Conservation (phyloP, 2,888 invertebrate species). For the Melieria picta region DNA sequence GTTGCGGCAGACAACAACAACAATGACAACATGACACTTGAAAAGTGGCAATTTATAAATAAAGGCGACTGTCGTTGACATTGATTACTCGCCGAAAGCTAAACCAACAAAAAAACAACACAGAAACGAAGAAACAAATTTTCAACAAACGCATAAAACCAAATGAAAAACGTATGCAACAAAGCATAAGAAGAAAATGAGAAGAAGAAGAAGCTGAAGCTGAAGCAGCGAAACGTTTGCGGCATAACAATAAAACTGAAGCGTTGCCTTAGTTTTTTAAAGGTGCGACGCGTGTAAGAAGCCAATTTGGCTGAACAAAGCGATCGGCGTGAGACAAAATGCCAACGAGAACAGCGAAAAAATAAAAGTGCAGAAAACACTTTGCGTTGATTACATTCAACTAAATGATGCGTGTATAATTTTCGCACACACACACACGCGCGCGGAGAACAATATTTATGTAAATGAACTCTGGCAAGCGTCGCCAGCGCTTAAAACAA, state of each 20-base stretch:
- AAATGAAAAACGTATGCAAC: background rate
- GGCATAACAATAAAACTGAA: too few relatives aligned
- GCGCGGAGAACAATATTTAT: conserved; percentile 30
- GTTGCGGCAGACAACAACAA: too few relatives aligned
- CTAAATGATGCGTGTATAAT: conserved; percentile 59
- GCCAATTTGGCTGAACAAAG: background rate
- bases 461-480: conserved; percentile 30
- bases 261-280: background rate
- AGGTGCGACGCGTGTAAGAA: background rate
- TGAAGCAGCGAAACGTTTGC: background rate
- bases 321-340: background rate
- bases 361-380: conserved; percentile 48
- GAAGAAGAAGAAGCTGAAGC: background rate
- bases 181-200: background rate
- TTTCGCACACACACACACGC: conserved; percentile 39
- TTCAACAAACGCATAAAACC: background rate
- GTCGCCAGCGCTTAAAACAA: too few relatives aligned
- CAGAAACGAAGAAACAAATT: background rate
- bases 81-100: background rate
- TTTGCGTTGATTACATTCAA: conserved; percentile 59
- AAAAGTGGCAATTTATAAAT: background rate
- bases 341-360: conserved; percentile 26
- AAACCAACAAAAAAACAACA: background rate
- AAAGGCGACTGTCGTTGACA: background rate
- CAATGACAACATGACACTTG: background rate